Percentiles rank a stretch among this genome's conserved stretches.
phyloP scores from a whole-genome alignment of 2,113 vertebrate genomes.

The Sisor rabdophorus region DNA sequence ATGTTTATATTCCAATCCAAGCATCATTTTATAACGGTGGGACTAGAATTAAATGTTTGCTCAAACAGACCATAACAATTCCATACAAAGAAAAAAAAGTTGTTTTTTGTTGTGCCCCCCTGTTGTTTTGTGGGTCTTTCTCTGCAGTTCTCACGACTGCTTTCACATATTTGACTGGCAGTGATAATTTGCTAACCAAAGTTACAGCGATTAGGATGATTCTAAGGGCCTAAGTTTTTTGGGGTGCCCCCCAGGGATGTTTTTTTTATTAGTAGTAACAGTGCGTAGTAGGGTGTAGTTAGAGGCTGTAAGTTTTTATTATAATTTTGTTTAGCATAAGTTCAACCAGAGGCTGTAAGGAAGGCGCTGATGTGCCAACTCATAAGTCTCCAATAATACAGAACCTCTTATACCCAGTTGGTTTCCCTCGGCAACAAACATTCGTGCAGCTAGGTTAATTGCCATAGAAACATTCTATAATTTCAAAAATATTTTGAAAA shows the following conservation, averaged over 20 bases:
- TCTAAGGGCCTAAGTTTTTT: too few relatives aligned
- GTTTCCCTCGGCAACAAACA: background rate
- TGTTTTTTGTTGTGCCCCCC: slow-evolving; percentile 35
- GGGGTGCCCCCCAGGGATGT: too few relatives aligned
- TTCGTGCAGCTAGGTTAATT: background rate
- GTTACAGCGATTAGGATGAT: too few relatives aligned
- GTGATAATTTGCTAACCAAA: background rate
- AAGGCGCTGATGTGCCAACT: slow-evolving; percentile 8
- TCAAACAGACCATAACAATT: slow-evolving; percentile 63
- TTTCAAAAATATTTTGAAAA: background rate
- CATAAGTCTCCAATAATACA: background rate
- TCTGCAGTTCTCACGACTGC: slow-evolving; percentile 31
- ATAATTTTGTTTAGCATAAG: slow-evolving; percentile 54
- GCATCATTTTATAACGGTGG: slow-evolving; percentile 67
- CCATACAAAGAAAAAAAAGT: slow-evolving; percentile 52
- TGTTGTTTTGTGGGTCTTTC: slow-evolving; percentile 32
- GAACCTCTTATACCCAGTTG: background rate
- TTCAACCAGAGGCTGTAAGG: slow-evolving; percentile 47
- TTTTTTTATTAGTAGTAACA: too few relatives aligned
- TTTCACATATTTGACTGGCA: slow-evolving; percentile 23
- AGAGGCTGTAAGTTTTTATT: slow-evolving; percentile 4
- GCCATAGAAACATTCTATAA: too few relatives aligned
- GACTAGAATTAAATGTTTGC: slow-evolving; percentile 74
- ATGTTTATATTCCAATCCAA: slow-evolving; percentile 71
- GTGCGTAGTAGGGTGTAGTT: too few relatives aligned